phyloP scores from a whole-genome alignment of 2,113 vertebrate genomes.

The Ageneiosus marmoratus region DNA sequence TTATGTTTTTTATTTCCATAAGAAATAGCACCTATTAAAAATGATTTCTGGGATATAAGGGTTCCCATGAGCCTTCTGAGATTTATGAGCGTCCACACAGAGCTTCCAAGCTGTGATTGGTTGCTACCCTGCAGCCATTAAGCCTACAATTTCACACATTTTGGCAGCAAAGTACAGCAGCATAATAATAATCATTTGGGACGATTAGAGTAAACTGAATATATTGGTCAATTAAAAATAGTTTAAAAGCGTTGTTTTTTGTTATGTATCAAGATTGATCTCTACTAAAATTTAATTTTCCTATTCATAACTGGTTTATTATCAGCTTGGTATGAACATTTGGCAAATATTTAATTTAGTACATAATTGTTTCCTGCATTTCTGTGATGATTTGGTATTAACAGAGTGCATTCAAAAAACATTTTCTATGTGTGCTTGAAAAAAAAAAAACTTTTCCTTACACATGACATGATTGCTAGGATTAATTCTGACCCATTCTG shows the following conservation, averaged over 20 bases:
- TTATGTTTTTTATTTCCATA: background rate
- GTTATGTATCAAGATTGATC: background rate
- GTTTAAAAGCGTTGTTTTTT: background rate
- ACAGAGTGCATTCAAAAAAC: background rate
- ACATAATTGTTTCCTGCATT: background rate
- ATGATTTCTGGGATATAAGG: background rate
- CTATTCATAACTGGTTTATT: slow-evolving; percentile 12
- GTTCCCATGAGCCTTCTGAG: background rate
- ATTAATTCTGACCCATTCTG: background rate
- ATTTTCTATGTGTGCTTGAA: background rate
- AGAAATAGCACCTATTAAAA: background rate
- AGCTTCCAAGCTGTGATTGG: slow-evolving; percentile 1
- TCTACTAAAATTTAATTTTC: background rate
- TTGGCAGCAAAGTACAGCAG: slow-evolving; percentile 11
- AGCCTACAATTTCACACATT: slow-evolving; percentile 18
- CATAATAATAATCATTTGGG: slow-evolving; percentile 16
- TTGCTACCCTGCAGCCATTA: background rate
- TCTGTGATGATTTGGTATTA: background rate
- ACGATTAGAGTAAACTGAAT: slow-evolving; percentile 27
- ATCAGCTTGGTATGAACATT: background rate
- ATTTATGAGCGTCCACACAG: background rate
- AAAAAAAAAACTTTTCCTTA: background rate
- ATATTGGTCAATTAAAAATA: slow-evolving; percentile 7
- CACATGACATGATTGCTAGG: background rate
- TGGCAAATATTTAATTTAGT: slow-evolving; percentile 10